phyloP scores from a whole-genome alignment of 2,888 invertebrate genomes.

The Lypha dubia region DNA sequence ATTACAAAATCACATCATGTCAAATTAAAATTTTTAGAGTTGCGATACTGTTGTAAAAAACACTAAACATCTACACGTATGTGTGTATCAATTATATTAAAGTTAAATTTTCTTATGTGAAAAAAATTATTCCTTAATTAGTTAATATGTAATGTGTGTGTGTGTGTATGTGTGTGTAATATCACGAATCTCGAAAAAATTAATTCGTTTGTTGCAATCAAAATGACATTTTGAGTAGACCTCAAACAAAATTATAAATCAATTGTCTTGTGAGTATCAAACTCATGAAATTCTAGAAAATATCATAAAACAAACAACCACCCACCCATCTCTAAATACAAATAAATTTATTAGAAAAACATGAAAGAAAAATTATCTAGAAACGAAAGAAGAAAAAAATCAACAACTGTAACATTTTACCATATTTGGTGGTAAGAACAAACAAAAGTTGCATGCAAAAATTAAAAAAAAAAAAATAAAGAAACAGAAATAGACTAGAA shows the following conservation, averaged over 20 bases:
- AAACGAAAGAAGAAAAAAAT: conserved; percentile 52
- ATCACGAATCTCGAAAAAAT: background rate
- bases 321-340: conserved; percentile 58
- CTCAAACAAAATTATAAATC: conserved; percentile 5
- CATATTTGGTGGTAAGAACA: conserved; percentile 64
- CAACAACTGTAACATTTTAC: conserved; percentile 71
- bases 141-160: no score
- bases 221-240: conserved; percentile 33
- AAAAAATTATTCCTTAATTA: no score
- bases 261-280: conserved; percentile 17
- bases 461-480: conserved; percentile 9
- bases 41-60: no score
- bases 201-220: conserved; percentile 33
- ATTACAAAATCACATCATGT: no score
- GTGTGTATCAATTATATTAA: no score
- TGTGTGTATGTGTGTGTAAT: no score
- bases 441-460: conserved; percentile 40
- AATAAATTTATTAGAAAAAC: conserved; percentile 46
- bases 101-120: no score
- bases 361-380: conserved; percentile 20
- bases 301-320: background rate
- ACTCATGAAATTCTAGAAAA: conserved; percentile 45
- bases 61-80: no score
- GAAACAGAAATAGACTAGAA: conserved; percentile 44
- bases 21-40: no score